phyloP scores from a whole-genome alignment of 2,797 vertebrate genomes.

The Mus spretus region DNA sequence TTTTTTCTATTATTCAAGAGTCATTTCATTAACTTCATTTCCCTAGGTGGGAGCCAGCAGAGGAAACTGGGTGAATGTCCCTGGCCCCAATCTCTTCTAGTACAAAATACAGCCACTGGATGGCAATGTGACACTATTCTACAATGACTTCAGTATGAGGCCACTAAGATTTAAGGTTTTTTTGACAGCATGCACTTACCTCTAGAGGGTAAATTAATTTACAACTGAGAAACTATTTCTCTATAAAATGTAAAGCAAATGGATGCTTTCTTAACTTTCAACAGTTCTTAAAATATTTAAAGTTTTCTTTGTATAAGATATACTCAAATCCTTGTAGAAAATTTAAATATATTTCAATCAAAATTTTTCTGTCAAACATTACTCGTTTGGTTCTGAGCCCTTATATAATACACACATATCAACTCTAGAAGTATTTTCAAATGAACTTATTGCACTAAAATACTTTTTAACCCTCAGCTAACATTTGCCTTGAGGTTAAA shows the following conservation, averaged over 20 bases:
- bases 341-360: conserved; percentile 43
- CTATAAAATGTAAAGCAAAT: not conserved
- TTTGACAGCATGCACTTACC: not conserved
- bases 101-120: conserved; percentile 54
- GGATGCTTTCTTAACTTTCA: not conserved
- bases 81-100: not conserved
- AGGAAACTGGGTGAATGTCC: not conserved
- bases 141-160: fast-evolving
- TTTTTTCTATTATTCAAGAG: not conserved
- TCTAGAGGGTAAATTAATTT: not conserved
- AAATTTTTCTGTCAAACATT: conserved; percentile 53
- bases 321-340: not conserved
- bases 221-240: not conserved
- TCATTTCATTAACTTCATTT: not conserved
- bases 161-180: not conserved
- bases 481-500: not conserved
- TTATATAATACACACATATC: not conserved
- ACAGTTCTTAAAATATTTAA: conserved; percentile 43
- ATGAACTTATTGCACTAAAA: conserved; percentile 44
- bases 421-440: conserved; percentile 9
- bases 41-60: not conserved
- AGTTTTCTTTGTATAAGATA: conserved; percentile 40
- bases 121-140: conserved; percentile 65
- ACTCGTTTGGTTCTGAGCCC: not conserved
- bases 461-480: not conserved